Base-by-base conservation (phyloP, 2,888 invertebrate species). In the Sinohyriopsis cumingii region DNA sequence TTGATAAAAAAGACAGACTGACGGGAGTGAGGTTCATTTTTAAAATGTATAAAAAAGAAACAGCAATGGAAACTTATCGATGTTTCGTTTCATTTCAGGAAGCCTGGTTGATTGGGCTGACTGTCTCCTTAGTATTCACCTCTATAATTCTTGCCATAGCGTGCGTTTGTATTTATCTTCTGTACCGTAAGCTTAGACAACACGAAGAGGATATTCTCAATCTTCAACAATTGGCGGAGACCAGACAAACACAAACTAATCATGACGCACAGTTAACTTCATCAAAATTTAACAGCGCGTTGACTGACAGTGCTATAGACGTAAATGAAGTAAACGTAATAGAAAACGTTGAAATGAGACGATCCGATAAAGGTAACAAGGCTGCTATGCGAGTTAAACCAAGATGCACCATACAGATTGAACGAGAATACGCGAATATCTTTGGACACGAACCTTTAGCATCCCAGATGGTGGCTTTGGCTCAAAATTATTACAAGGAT, bases 401-500 rank as follows among this genome's bases (percentile, higher is more conserved):
- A 25, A 55, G 59, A 53, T 53, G 71, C 65, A 64, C 71, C 6
- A 22, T 77, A 15, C 12, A 59, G 53, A 71, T 78, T 20, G 61
- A 68, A 22, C 64, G 69, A 65, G 72, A 75, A 55, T 28, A 65
- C 53, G 66, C 68, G 5, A 72, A 69, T 56, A 59, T 78, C 5
- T 78, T 75, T 59, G 74, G 77, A 5, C 25, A 68, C 19, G 55
- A 56, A 18, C 72, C 77, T 33, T 66, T 61, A 12, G 66, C 69
- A 7, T 65, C 71, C 3, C 75, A 77, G 57, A 57, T 77, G 28
- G 62, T 79, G 24, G 70, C 66, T 60, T 54, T 72, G 12, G 74
- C 74, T 4, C 78, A 76, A 57, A 64, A 72, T 20, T 75, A 65
- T 60, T 73, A 71, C 53, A 73, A 76, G 24, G 20, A 33, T 20